Evolutionary conservation across 2,113 vertebrate species (phyloP), one percentile per base, ranked within the genome.

Genomic region (Motacilla tschutschensis): DNA sequence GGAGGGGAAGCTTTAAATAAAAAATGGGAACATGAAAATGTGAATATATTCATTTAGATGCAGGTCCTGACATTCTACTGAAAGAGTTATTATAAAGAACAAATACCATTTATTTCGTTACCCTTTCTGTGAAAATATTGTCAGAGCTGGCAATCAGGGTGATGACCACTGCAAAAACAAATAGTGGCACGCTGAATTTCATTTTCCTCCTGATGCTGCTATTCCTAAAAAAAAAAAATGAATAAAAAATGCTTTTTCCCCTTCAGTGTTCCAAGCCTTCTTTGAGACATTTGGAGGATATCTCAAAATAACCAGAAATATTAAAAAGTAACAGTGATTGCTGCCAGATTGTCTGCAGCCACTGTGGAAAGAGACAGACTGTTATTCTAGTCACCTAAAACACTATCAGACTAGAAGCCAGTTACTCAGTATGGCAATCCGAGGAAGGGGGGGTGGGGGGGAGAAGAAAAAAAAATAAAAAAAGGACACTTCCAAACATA

Each of bases 271-370:
- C 79, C 89, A 93, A 95, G 63, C 57, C 69, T 87, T 83, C 89
- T 92, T 89, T 80, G 75, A 95, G 90, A 94, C 92, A 95, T 93
- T 93, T 95, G 93, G 93, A 95, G 90, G 86, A 91, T 92, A 88
- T 95, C 94, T 95, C 94, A 95, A 94, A 95, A 95, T 94, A 94
- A 95, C 92, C 54, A 92, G 90, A 94, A 95, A 94, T 94, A 95
- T 95, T 95, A 94, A 95, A 94, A 94, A 90, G 94, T 94, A 94
- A 83, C 94, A 93, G 92, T 90, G 90, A 93, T 90, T 91, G 93
- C 94, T 92, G 93, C 94, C 94, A 93, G 93, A 95, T 95, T 95
- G 93, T 91, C 92, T 95, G 84, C 74, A 95, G 94, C 94, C 94
- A 95, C 88, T 86, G 90, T 22, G 60, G 88, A 92, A 94, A 91